These are phyloP conservation scores for Romanomermis culicivorax DNA, from an alignment of 2,888 invertebrate species.

Conservation along the genomic window DNA sequence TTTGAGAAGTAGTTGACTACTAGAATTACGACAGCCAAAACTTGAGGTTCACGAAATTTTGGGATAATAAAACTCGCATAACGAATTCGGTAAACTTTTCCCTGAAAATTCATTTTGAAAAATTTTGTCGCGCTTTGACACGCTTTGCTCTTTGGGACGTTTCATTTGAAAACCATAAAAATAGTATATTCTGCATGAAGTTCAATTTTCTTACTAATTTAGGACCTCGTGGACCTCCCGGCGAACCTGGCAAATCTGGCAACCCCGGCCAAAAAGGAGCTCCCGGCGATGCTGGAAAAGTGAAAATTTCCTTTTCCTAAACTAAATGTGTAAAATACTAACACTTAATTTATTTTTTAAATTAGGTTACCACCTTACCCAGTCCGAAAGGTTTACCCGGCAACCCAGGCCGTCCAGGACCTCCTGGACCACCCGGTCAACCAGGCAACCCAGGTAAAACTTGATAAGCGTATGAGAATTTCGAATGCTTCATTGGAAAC, in stretches of 20 bases:
- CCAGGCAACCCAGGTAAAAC: slow-evolving; percentile 1
- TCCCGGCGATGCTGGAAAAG: slow-evolving; percentile 12
- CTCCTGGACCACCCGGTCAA: not conserved
- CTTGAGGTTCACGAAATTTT: too few relatives aligned
- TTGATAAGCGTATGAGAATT: not conserved
- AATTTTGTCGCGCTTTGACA: too few relatives aligned
- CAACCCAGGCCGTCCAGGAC: not conserved
- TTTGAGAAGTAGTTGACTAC: too few relatives aligned
- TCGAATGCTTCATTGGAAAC: too few relatives aligned
- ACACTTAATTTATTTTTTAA: not conserved
- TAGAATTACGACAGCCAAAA: too few relatives aligned
- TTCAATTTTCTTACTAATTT: not conserved
- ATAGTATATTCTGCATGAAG: too few relatives aligned
- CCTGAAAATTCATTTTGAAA: too few relatives aligned
- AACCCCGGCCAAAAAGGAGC: slow-evolving; percentile 15
- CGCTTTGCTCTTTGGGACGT: too few relatives aligned
- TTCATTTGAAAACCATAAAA: too few relatives aligned
- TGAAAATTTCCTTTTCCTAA: not conserved
- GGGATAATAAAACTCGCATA: too few relatives aligned
- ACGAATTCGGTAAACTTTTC: too few relatives aligned
- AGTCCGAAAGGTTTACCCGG: slow-evolving; percentile 8
- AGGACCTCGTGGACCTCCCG: slow-evolving; percentile 14
- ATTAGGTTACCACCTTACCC: not conserved
- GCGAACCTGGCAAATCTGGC: slow-evolving; percentile 15
- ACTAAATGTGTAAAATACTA: not conserved